A percentile compares a stretch with the other conserved stretches of the same genome.
Evolutionary conservation across 2,113 vertebrate genomes (phyloP).

Genomic region (Megaceryle torquata): DNA sequence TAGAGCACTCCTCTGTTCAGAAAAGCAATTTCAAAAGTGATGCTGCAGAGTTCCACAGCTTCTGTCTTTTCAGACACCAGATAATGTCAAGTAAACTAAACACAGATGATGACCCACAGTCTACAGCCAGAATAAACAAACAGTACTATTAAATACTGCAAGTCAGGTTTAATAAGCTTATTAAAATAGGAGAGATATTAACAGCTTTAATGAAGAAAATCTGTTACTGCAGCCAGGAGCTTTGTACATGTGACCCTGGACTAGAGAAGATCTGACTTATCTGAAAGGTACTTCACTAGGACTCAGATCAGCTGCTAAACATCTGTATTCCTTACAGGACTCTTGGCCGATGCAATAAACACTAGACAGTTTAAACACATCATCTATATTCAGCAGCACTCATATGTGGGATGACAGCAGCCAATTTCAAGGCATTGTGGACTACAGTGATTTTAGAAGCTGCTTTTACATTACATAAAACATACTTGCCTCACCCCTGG

Average conservation of each 20-base stretch:
- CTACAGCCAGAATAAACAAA: background rate
- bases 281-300: background rate
- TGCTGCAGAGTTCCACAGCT: background rate
- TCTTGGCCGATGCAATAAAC: background rate
- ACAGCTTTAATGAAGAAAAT: background rate
- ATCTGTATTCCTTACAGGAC: background rate
- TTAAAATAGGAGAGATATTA: background rate
- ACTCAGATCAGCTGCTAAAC: background rate
- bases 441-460: background rate
- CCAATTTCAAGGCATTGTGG: background rate
- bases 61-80: background rate
- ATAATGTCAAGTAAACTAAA: background rate
- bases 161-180: background rate
- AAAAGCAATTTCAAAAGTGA: background rate
- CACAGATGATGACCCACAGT: fast-evolving
- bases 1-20: background rate
- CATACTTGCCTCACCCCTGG: background rate
- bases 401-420: background rate
- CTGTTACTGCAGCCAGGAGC: background rate
- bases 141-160: background rate
- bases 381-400: background rate
- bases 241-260: background rate
- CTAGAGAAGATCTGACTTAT: background rate
- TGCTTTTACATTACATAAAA: background rate
- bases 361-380: background rate